These are phyloP conservation scores for Callospermophilus lateralis DNA, from an alignment of 2,113 vertebrate species.

Conservation along the genomic window DNA sequence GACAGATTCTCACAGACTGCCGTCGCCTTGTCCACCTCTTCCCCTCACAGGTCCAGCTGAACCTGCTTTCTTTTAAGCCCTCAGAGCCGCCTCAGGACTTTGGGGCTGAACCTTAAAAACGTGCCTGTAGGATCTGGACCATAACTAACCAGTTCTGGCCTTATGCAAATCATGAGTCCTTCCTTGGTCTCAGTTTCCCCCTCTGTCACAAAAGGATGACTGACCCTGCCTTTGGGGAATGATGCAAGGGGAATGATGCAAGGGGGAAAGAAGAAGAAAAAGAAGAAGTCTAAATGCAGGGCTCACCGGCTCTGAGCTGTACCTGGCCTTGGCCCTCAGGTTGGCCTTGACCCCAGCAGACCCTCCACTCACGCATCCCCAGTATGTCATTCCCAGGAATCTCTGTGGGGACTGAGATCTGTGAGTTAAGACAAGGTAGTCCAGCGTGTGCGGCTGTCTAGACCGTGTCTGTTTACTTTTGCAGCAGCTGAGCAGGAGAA, in stretches of 20 bases:
- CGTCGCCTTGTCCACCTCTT: no score
- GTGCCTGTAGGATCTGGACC: neutral
- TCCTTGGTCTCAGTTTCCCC: neutral
- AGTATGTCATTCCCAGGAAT: neutral
- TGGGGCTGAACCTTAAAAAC: neutral
- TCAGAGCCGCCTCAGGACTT: neutral
- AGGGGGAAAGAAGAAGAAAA: neutral
- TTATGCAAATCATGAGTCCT: neutral
- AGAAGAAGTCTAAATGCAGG: neutral
- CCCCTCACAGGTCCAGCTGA: neutral
- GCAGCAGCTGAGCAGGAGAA: slow-evolving; percentile 85
- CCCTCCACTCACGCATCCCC: accelerated
- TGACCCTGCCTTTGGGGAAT: neutral
- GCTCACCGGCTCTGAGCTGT: neutral
- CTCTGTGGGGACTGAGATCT: neutral
- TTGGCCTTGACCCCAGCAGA: no score
- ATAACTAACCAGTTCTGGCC: neutral
- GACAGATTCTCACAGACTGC: neutral
- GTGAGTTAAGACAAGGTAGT: neutral
- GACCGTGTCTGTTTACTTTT: slow-evolving; percentile 19
- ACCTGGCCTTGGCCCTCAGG: accelerated
- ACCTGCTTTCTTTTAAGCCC: neutral
- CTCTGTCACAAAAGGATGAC: neutral
- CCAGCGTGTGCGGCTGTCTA: neutral
- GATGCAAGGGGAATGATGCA: neutral